A percentile compares a stretch with the other conserved stretches of the same genome.
Evolutionary conservation across 2,797 vertebrate genomes (phyloP).

Genomic region (Erethizon dorsatum): DNA sequence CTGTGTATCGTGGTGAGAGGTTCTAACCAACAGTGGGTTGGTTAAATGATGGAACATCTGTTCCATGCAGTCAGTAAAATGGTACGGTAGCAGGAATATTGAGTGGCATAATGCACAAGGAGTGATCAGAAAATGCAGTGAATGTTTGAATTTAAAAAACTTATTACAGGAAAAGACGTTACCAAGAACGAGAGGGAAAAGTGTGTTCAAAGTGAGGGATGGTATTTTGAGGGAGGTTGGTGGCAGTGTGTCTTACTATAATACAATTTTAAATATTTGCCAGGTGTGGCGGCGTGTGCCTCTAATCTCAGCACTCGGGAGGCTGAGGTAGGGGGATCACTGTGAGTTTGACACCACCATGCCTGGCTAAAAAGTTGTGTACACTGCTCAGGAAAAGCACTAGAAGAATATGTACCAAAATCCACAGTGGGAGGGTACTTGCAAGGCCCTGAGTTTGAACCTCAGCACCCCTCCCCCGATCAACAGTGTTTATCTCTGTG

Average conservation of each 20-base stretch:
- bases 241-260: neutral
- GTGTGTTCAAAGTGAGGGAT: neutral
- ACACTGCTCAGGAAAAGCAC: neutral
- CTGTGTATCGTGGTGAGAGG: conserved; percentile 35
- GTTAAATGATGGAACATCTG: conserved; percentile 61
- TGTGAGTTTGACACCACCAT: neutral
- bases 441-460: neutral
- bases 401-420: neutral
- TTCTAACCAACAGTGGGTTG: neutral
- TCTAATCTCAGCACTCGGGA: neutral
- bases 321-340: neutral
- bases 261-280: neutral
- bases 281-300: neutral
- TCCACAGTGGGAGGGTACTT: neutral
- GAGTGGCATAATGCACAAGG: neutral
- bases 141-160: neutral
- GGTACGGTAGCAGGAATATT: conserved; percentile 26
- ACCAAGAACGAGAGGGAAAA: neutral
- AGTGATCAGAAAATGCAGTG: neutral
- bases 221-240: neutral
- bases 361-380: neutral
- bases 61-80: conserved; percentile 59
- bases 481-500: neutral
- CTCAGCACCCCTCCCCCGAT: no score
- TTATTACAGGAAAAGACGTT: neutral